Evolutionary conservation across 2,888 invertebrate species (phyloP), one percentile per base, ranked within the genome.

Genomic region (Rhogogaster chlorosoma): DNA sequence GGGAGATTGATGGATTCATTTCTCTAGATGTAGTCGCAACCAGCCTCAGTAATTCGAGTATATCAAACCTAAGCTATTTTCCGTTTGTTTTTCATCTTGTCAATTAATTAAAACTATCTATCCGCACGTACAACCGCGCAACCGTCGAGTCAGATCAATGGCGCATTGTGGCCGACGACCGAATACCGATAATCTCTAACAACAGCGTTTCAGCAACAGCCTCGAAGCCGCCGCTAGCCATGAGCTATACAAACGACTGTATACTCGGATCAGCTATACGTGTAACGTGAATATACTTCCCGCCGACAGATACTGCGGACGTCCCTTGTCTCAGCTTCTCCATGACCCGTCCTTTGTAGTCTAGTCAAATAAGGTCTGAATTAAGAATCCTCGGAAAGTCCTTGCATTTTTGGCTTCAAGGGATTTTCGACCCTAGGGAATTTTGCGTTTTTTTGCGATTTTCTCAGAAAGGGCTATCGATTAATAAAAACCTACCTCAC

Each of bases 121-220:
- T 42, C 6, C 2, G 22, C 42, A 42, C 42, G 22, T 42, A 73
- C 42, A 73, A 42, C 53, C 71, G 71, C 71, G 71, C 71, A 73
- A 22, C 71, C 42, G 71, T 73, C 71, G 71, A 73, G 71, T n/a
- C 71, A 73, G 42, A 38, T 73, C 71, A 73, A 73, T 73, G 71
- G 42, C 22, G 71, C 22, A 73, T 73, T 73, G 42, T 42, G n/a
- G 71, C 22, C 42, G 71, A 73, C 42, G 42, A 73, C 71, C 42
- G 71, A 73, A 73, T 73, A 42, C 71, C 71, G 71, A 73, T 73
- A 73, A 73, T 73, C 38, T 73, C 38, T 73, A 73, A 73, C 71
- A 73, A 73, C 71, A 73, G 71, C 22, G 71, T 42, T 73, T 73
- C 71, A 73, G 42, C 38, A 73, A 73, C 42, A 73, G 38, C 71